Conservation (phyloP, 2,888 invertebrate genomes). For the Prosapia bicincta region DNA sequence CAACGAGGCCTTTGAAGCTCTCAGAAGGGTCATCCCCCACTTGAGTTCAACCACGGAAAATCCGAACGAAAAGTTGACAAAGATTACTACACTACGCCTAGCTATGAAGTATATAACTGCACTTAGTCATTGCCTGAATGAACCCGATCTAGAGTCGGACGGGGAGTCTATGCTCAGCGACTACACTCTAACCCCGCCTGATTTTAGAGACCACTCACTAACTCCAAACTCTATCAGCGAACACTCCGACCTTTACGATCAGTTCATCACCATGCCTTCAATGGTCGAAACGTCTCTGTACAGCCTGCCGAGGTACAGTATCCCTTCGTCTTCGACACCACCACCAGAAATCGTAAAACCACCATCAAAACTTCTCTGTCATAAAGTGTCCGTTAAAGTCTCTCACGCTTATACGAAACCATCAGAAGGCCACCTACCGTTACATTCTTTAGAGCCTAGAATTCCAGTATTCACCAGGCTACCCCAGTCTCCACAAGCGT, state of each 20-base stretch:
- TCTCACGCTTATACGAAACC: neutral
- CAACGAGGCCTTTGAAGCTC: slow-evolving; percentile 81
- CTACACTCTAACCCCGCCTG: slow-evolving; percentile 36
- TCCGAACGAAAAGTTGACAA: slow-evolving; percentile 74
- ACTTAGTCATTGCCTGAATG: slow-evolving; percentile 60
- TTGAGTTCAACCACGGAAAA: slow-evolving; percentile 35
- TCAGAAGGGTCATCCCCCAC: slow-evolving; percentile 72
- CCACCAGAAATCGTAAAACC: neutral
- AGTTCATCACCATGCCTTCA: slow-evolving; percentile 16
- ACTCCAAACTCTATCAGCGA: slow-evolving; percentile 32
- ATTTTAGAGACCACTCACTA: slow-evolving; percentile 33
- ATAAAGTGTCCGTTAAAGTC: neutral
- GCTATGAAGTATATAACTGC: slow-evolving; percentile 86
- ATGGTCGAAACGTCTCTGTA: slow-evolving; percentile 4
- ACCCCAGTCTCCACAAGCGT: neutral
- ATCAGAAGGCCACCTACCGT: neutral
- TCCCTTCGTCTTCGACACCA: neutral
- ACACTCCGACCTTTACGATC: slow-evolving; percentile 28
- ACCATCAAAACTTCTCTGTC: neutral
- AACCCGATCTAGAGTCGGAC: slow-evolving; percentile 44
- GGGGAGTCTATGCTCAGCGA: slow-evolving; percentile 44
- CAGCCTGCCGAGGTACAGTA: slow-evolving; percentile 1
- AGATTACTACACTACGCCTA: slow-evolving; percentile 80
- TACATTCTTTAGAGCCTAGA: neutral
- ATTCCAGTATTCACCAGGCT: neutral